Evolutionary conservation across 2,113 vertebrate genomes (phyloP), one percentile per base, ranked within the genome.

Genomic region (Lycocorax pyrrhopterus): DNA sequence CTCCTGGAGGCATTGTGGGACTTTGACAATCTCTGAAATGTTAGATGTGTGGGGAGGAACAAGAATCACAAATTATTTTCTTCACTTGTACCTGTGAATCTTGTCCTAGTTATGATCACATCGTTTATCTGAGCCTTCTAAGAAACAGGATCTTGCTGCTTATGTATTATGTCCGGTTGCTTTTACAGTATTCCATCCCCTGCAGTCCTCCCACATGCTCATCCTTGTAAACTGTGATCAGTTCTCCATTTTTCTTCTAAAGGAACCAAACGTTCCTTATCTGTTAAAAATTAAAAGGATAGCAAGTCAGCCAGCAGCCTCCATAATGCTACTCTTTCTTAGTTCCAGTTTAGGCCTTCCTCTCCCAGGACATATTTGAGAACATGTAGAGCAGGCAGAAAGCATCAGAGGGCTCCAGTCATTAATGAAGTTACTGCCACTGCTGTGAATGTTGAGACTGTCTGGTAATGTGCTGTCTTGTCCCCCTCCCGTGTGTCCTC

Each of bases 151-250:
- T 90, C 39, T 87, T 67, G 25, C n/a, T 88, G 82, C 51, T 88
- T 94, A 77, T 68, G 43, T 59, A 58, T 76, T 76, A 79, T 84
- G 43, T 78, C 76, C 64, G 74, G 47, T 68, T 84, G 39, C 72
- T 93, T 78, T 29, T 73, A 44, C 71, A 82, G 51, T 26, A 19
- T 80, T 91, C 55, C 64, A 55, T 63, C 76, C 47, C 27, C 64
- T 90, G 72, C 75, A 93, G 63, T 77, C 75, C 72, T 93, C 67
- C 93, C 67, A 91, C 87, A 41, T 29, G 39, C 63, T 95, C 59
- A 51, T 87, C 68, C 55, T 56, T 86, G 59, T 85, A 83, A 93
- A 94, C 51, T 78, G 56, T 46, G 35, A 93, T 84, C 23, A 4
- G 37, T 62, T 94, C 53, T 83, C 87, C 3, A 19, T 60, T 81